Percentiles rank a stretch among this genome's conserved stretches.
Evolutionary conservation across 2,888 invertebrate genomes (phyloP).

Genomic region (Chrysina gloriosa): DNA sequence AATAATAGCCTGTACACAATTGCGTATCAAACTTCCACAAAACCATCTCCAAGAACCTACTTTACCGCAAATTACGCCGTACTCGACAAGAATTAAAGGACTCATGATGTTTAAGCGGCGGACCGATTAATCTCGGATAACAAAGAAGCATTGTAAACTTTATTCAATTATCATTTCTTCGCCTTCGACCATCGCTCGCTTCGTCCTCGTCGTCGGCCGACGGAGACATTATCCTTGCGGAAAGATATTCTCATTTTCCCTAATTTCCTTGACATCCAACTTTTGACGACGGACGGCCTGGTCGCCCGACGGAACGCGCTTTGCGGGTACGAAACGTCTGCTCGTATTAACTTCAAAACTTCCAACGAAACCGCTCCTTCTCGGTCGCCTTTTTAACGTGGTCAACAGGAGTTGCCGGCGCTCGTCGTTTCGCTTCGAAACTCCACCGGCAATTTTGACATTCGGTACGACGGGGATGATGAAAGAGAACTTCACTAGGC

Average conservation of each 20-base stretch:
- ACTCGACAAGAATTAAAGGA: not conserved
- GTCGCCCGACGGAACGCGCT: not conserved
- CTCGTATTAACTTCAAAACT: constrained; percentile 22
- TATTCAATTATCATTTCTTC: not conserved
- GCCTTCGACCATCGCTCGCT: not conserved
- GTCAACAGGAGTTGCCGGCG: not conserved
- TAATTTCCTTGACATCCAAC: constrained; percentile 5
- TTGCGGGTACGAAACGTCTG: constrained; percentile 3
- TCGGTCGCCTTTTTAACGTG: constrained; percentile 20
- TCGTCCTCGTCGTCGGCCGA: not conserved
- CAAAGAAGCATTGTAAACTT: constrained; percentile 10
- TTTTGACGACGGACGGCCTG: constrained; percentile 19
- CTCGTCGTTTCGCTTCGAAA: not conserved
- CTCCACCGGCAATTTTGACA: constrained; percentile 12
- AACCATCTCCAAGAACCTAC: not conserved
- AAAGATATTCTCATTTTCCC: not conserved
- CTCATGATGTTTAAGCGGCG: not conserved
- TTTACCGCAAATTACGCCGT: not conserved
- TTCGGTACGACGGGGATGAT: not conserved
- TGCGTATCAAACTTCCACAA: not conserved
- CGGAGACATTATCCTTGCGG: not conserved
- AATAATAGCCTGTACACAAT: no score
- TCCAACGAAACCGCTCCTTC: not conserved
- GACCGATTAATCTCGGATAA: not conserved
- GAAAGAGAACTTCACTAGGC: not conserved